Conservation (phyloP, 2,888 invertebrate genomes). For the Epistrophella euchroma region DNA sequence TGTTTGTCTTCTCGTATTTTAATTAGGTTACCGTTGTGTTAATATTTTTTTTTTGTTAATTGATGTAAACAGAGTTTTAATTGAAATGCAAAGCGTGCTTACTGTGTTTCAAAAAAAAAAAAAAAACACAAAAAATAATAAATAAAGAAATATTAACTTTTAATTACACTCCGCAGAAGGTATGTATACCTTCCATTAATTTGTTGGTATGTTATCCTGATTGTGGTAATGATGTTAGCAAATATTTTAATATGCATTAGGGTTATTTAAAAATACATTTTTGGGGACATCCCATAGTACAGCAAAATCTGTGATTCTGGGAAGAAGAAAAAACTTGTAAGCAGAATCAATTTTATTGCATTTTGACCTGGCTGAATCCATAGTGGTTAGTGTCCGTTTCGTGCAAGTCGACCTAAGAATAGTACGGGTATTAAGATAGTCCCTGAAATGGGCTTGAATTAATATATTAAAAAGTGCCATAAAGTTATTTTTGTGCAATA, state of each 20-base stretch:
- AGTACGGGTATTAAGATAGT: too few relatives aligned
- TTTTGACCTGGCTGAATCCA: too few relatives aligned
- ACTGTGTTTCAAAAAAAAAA: neutral
- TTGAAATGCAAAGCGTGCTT: neutral
- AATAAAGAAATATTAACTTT: neutral
- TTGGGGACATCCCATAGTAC: too few relatives aligned
- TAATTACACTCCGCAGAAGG: neutral
- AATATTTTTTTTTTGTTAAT: neutral
- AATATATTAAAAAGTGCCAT: too few relatives aligned
- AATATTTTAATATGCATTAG: neutral
- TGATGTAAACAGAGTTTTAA: neutral
- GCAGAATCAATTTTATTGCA: too few relatives aligned
- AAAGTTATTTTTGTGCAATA: too few relatives aligned
- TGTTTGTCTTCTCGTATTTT: slow-evolving; percentile 9
- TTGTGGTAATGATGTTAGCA: neutral
- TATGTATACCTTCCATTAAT: neutral
- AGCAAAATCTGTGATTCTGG: too few relatives aligned
- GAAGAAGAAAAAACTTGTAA: too few relatives aligned
- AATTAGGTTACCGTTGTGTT: slow-evolving; percentile 2
- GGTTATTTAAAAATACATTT: too few relatives aligned
- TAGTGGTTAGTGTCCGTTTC: too few relatives aligned
- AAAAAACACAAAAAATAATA: neutral
- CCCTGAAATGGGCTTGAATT: too few relatives aligned
- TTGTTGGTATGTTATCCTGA: neutral
- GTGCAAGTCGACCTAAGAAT: too few relatives aligned